A percentile compares a stretch with the other conserved stretches of the same genome.
These are phyloP conservation scores for Dipus sagitta DNA, from an alignment of 2,797 vertebrate genomes.

Conservation along the genomic window DNA sequence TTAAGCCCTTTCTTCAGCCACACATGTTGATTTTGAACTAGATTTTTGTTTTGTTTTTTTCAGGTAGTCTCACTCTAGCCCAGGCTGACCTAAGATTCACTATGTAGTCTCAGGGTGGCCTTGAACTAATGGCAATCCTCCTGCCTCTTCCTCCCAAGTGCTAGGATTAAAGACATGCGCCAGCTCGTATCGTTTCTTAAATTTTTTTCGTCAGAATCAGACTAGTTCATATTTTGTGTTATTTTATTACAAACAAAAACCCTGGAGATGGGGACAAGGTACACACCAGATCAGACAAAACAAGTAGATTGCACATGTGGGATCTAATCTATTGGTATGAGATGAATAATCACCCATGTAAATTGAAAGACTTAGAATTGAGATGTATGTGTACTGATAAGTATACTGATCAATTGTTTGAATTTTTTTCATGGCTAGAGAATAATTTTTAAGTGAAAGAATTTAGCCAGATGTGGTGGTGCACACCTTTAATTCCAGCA, in stretches of 20 bases:
- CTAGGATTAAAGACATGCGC: no score
- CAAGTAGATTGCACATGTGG: neutral
- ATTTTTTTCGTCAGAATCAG: neutral
- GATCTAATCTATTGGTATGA: slow-evolving; percentile 36
- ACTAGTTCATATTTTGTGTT: slow-evolving; percentile 8
- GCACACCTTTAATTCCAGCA: no score
- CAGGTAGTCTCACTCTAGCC: neutral
- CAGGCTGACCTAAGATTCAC: no score
- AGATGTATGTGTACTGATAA: neutral
- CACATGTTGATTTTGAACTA: neutral
- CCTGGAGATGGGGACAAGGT: neutral
- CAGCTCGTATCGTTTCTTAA: neutral
- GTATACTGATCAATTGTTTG: neutral
- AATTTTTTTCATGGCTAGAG: no score
- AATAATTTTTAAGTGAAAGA: no score
- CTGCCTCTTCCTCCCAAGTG: no score
- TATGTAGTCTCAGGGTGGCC: no score
- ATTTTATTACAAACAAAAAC: slow-evolving; percentile 16
- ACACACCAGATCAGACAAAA: neutral
- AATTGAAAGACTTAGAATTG: slow-evolving; percentile 16
- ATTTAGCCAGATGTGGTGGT: no score
- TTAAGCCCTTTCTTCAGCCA: no score
- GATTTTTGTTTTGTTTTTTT: slow-evolving; percentile 23
- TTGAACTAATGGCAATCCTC: no score
- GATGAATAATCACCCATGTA: neutral